A percentile compares a stretch with the other conserved stretches of the same genome.
phyloP scores from a whole-genome alignment of 1,140 invertebrate genomes.

The Micrasema minimum region DNA sequence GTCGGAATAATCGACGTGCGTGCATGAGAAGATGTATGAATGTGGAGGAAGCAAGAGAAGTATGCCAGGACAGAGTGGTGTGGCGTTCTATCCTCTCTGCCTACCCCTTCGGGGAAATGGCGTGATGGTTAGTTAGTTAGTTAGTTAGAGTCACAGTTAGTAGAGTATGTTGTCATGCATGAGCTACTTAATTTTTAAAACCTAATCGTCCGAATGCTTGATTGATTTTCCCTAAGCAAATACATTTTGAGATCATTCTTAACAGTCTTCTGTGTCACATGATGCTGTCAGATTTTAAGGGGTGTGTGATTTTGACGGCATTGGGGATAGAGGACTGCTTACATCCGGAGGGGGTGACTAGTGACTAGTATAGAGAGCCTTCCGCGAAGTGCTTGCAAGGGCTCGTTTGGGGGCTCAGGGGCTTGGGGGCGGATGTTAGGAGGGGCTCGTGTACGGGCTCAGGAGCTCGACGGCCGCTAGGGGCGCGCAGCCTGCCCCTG shows the following conservation, averaged over 20 bases:
- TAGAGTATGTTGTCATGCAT: too few species aligned
- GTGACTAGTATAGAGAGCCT: neutral
- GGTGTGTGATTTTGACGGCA: conserved; percentile 36
- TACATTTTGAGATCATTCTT: conserved; percentile 27
- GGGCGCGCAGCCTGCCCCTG: conserved; percentile 35
- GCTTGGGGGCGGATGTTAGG: conserved; percentile 4
- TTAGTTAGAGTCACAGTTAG: too few species aligned
- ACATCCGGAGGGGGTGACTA: conserved; percentile 22
- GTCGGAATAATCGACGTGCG: too few species aligned
- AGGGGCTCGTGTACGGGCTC: too few species aligned
- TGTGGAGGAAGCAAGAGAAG: too few species aligned
- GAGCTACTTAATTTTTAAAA: too few species aligned
- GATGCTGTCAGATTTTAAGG: conserved; percentile 36
- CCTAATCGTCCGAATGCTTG: neutral
- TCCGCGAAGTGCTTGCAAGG: neutral
- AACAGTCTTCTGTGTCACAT: conserved; percentile 30
- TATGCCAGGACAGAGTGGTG: too few species aligned
- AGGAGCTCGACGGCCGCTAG: neutral
- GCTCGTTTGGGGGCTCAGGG: neutral
- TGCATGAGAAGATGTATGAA: too few species aligned
- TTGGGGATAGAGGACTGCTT: conserved; percentile 25
- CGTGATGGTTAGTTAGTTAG: too few species aligned
- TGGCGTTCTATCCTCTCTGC: too few species aligned
- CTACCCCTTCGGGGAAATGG: too few species aligned
- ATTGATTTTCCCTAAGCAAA: conserved; percentile 9